Conservation (phyloP, 1,140 invertebrate species). For the Cydia pomonella region DNA sequence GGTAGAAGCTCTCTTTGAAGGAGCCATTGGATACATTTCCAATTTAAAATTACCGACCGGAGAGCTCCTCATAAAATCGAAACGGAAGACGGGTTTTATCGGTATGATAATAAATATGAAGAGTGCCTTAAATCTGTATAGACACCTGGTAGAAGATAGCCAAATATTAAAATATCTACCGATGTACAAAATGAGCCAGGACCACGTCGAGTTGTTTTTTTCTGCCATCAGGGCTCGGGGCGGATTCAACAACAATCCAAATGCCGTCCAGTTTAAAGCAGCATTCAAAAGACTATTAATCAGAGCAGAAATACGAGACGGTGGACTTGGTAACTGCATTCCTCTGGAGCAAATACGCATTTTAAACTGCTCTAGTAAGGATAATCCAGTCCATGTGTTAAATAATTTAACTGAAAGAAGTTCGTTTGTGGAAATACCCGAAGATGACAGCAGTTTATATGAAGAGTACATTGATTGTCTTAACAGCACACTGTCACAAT, state of each 20-base stretch:
- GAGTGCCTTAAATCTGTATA: constrained; percentile 33
- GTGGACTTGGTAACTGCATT: constrained; percentile 19
- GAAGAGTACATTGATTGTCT: not conserved
- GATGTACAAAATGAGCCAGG: constrained; percentile 42
- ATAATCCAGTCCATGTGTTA: not conserved
- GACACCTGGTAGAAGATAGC: constrained; percentile 31
- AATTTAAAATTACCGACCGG: constrained; percentile 36
- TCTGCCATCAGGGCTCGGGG: constrained; percentile 35
- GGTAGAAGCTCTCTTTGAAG: constrained; percentile 36
- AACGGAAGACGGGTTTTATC: constrained; percentile 41
- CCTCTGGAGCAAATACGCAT: constrained; percentile 19
- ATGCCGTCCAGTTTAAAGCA: constrained; percentile 40
- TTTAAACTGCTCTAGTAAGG: not conserved
- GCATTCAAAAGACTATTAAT: constrained; percentile 35
- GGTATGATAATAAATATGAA: constrained; percentile 38
- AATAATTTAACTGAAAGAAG: not conserved
- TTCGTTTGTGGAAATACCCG: not conserved
- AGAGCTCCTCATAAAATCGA: constrained; percentile 29
- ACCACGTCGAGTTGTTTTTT: constrained; percentile 44
- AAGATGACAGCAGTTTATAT: constrained; percentile 14
- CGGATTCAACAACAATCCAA: constrained; percentile 45
- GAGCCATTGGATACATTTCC: constrained; percentile 35
- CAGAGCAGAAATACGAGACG: constrained; percentile 7
- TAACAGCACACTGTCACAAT: not conserved
- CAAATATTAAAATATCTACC: constrained; percentile 38